Percentiles rank a stretch among this genome's conserved stretches.
phyloP scores from a whole-genome alignment of 1,140 invertebrate genomes.

The Zaprionus davidi region DNA sequence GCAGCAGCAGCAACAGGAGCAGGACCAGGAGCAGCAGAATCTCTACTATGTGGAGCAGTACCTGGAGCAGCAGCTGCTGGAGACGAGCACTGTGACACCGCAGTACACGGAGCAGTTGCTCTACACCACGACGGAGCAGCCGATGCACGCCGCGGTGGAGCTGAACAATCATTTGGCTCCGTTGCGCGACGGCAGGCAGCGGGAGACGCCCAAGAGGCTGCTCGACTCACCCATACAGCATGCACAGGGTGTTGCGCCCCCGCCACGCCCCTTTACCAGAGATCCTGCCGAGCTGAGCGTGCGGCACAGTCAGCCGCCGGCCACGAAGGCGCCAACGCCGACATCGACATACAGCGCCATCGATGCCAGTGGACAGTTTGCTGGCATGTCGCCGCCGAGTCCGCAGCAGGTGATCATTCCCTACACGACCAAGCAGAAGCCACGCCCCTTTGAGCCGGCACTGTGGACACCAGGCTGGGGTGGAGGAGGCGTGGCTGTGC shows the following conservation, averaged over 20 bases:
- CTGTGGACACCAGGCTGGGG: conserved; percentile 47
- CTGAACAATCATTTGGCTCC: conserved; percentile 57
- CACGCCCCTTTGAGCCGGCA: conserved; percentile 85
- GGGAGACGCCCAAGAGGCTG: conserved; percentile 75
- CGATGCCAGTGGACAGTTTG: conserved; percentile 74
- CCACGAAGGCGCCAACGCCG: conserved; percentile 69
- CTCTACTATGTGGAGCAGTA: conserved; percentile 37
- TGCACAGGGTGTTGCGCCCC: conserved; percentile 28
- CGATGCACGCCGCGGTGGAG: conserved; percentile 40
- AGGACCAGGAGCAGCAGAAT: conserved; percentile 51
- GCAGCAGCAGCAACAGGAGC: conserved; percentile 58
- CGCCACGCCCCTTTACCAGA: conserved; percentile 70
- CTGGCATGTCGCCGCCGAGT: conserved; percentile 78
- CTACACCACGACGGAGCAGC: conserved; percentile 31
- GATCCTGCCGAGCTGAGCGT: conserved; percentile 71
- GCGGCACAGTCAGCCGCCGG: conserved; percentile 51
- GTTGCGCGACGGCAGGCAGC: conserved; percentile 31
- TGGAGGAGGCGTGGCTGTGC: conserved; percentile 34
- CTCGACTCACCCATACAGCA: conserved; percentile 79
- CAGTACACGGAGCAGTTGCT: conserved; percentile 30
- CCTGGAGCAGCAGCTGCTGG: conserved; percentile 51
- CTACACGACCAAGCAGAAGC: conserved; percentile 88
- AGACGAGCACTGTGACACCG: conserved; percentile 44
- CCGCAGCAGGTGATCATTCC: conserved; percentile 90
- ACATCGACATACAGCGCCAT: conserved; percentile 80